Evolutionary conservation across 53 echinoderm and acorn worm genomes (phyloP).

Genomic region (Astropecten irregularis): DNA sequence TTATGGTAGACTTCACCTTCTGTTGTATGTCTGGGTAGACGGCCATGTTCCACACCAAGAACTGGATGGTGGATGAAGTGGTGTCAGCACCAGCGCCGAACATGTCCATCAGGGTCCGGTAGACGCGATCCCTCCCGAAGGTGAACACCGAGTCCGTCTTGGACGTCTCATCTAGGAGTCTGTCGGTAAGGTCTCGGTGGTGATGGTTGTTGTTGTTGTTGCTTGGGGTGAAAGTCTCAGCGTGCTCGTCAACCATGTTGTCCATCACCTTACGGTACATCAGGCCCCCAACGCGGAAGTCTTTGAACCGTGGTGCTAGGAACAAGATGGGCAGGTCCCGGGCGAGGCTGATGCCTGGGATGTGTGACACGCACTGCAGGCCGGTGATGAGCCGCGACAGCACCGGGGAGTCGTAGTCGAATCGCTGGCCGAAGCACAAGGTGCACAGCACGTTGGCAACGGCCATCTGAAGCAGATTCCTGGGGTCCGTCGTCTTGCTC

Average conservation of each 20-base stretch:
- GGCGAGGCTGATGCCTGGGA: background rate
- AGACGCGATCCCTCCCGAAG: background rate
- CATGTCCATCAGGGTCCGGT: conserved; percentile 20
- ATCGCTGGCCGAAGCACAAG: conserved; percentile 6
- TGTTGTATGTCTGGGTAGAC: background rate
- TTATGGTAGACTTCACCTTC: background rate
- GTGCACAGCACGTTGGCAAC: conserved; percentile 19
- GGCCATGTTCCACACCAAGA: background rate
- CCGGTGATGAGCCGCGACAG: background rate
- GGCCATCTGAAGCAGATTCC: conserved; percentile 20
- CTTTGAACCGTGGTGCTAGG: background rate
- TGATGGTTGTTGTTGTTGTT: no score
- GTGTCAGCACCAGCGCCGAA: conserved; percentile 1
- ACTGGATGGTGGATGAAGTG: background rate
- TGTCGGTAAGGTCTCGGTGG: background rate
- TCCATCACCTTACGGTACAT: background rate
- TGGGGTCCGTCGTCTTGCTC: background rate
- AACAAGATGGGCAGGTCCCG: conserved; percentile 1
- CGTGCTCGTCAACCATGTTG: background rate
- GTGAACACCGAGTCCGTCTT: background rate
- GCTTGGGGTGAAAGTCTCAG: background rate
- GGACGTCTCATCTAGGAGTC: background rate
- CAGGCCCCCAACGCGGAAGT: background rate
- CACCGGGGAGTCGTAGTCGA: background rate
- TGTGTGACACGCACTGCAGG: background rate